These are phyloP conservation scores for Drosophila eugracilis DNA, from an alignment of 1,140 invertebrate genomes.

Conservation along the genomic window DNA sequence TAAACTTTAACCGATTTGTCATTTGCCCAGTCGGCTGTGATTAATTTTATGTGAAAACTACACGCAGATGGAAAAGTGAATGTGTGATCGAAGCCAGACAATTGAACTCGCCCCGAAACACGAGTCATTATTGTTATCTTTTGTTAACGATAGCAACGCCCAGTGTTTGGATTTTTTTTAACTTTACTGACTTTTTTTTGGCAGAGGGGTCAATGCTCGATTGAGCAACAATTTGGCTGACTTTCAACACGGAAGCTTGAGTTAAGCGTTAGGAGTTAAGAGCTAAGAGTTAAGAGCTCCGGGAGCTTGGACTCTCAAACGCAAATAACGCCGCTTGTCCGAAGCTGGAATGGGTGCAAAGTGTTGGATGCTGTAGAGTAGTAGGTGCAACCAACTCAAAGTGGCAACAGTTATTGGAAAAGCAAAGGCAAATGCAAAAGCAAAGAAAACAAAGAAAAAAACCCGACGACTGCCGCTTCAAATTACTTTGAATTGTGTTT, in stretches of 20 bases:
- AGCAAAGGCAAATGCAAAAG: constrained; percentile 13
- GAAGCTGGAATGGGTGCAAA: constrained; percentile 38
- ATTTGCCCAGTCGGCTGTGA: constrained; percentile 51
- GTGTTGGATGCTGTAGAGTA: constrained; percentile 56
- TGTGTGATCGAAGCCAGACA: constrained; percentile 60
- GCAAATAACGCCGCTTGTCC: constrained; percentile 45
- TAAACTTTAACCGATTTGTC: constrained; percentile 74
- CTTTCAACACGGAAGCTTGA: constrained; percentile 74
- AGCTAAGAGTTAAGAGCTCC: constrained; percentile 28
- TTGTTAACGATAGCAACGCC: constrained; percentile 77
- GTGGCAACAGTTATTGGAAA: constrained; percentile 6
- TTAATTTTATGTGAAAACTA: constrained; percentile 66
- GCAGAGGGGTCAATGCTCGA: constrained; percentile 70
- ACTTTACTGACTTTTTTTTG: constrained; percentile 30
- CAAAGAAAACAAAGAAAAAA: constrained; percentile 10
- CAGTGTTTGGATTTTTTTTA: constrained; percentile 19
- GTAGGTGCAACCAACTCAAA: constrained; percentile 63
- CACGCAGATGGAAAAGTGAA: constrained; percentile 68
- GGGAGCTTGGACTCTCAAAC: constrained; percentile 29
- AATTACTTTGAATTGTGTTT: constrained; percentile 81
- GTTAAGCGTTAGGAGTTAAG: not conserved
- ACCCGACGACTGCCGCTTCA: constrained; percentile 46
- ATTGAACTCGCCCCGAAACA: constrained; percentile 55
- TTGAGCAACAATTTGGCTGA: constrained; percentile 67
- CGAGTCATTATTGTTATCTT: constrained; percentile 69